Evolutionary conservation across 2,113 vertebrate genomes (phyloP), one percentile per base, ranked within the genome.

Genomic region (Columba livia): DNA sequence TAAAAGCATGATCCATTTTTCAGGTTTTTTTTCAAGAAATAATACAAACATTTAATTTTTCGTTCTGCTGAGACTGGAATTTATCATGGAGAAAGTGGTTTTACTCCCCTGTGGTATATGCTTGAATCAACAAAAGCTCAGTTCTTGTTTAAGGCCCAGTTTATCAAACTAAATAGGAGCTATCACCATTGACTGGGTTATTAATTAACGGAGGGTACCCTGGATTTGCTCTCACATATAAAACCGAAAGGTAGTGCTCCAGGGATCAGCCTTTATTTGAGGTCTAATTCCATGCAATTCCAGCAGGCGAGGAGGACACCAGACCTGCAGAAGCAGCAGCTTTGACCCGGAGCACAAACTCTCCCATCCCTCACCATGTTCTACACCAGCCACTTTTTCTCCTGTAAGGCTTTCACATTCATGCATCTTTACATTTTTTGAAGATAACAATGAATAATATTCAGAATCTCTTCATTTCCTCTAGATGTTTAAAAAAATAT

Each of bases 131-230:
- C 64, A 79, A 11, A 84, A 40, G n/a, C 23, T 42, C n/a, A 29
- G 36, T 4, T 87, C 74, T 81, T 83, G 58, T 58, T 82, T 95
- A 69, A 91, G 62, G 87, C 70, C 62, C 48, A 31, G 82, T 85
- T 82, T 89, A 95, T 85, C 91, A 79, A 62, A 65, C 48, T 87
- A 61, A 83, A 44, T 21, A 74, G 56, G 70, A 90, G 34, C 56
- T 92, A 73, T 93, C 83, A 74, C 34, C 69, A 61, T 12, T 57
- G 77, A 40, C 23, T 21, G 40, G 64, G 54, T 91, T 96, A 90
- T 65, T 93, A 66, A 90, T 93, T 94, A 92, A 87, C 65, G 57
- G 60, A 85, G 32, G 56, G 74, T 86, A 51, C 79, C 73, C 83
- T 89, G 89, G 48, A 82, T 88, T 71, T 70, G 48, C 79, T 82